phyloP scores from a whole-genome alignment of 1,140 invertebrate genomes.

The Drosophila sp. region DNA sequence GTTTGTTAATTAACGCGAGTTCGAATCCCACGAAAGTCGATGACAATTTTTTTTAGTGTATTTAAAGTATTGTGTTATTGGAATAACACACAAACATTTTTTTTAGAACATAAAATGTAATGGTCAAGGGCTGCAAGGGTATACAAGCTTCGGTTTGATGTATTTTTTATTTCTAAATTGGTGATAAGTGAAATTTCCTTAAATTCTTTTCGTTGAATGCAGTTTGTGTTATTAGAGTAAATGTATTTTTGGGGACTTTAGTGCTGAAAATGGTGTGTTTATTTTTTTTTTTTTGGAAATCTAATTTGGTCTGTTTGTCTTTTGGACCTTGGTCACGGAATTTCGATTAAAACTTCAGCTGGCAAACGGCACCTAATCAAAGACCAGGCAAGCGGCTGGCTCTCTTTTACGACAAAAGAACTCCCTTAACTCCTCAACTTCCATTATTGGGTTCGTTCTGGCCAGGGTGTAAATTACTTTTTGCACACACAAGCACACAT shows the following conservation, averaged over 20 bases:
- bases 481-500: slow-evolving; percentile 29
- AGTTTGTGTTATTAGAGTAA: neutral
- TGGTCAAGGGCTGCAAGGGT: too few species aligned
- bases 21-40: too few species aligned
- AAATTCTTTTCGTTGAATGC: too few species aligned
- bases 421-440: slow-evolving; percentile 24
- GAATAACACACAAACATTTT: too few species aligned
- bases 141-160: too few species aligned
- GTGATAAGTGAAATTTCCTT: too few species aligned
- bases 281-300: slow-evolving; percentile 1
- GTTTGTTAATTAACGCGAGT: too few species aligned
- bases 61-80: too few species aligned
- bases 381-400: slow-evolving; percentile 11
- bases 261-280: neutral
- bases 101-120: too few species aligned
- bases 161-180: too few species aligned
- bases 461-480: slow-evolving; percentile 70
- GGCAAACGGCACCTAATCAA: slow-evolving; percentile 55
- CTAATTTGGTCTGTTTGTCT: slow-evolving; percentile 26
- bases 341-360: slow-evolving; percentile 70
- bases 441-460: slow-evolving; percentile 63
- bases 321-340: slow-evolving; percentile 46
- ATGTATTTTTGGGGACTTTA: slow-evolving; percentile 24
- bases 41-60: too few species aligned
- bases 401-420: slow-evolving; percentile 30